Evolutionary conservation across 2,888 invertebrate species (phyloP).

Genomic region (Lypha dubia): DNA sequence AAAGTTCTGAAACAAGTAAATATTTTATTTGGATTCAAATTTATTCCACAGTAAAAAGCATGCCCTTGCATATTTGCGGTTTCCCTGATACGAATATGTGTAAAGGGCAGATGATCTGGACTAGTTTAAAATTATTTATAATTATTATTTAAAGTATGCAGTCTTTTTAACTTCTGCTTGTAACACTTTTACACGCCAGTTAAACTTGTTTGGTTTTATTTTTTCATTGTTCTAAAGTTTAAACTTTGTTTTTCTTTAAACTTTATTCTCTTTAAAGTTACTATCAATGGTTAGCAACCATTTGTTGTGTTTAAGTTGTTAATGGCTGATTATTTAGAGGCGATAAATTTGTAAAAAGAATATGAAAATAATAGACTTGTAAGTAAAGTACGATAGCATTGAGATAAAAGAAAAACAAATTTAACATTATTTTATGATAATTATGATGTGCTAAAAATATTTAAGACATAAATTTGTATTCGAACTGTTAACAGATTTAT

Average conservation of each 20-base stretch:
- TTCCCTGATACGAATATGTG: too few species aligned
- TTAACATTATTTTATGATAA: too few species aligned
- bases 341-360: constrained; percentile 33
- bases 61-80: too few species aligned
- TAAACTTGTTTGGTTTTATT: not conserved
- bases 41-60: too few species aligned
- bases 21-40: too few species aligned
- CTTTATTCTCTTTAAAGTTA: constrained; percentile 25
- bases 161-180: constrained; percentile 12
- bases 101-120: too few species aligned
- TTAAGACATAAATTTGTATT: too few species aligned
- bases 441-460: too few species aligned
- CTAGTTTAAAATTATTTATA: not conserved
- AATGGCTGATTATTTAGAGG: constrained; percentile 31
- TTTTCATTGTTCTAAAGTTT: constrained; percentile 33
- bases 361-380: not conserved
- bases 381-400: too few species aligned
- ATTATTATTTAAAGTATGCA: not conserved
- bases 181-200: constrained; percentile 22
- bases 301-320: constrained; percentile 46
- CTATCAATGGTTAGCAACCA: constrained; percentile 44
- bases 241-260: constrained; percentile 38
- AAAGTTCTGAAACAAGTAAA: too few species aligned
- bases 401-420: too few species aligned
- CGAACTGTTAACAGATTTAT: too few species aligned